Conservation (phyloP, 2,797 vertebrate genomes). For the Pseudochirops cupreus region DNA sequence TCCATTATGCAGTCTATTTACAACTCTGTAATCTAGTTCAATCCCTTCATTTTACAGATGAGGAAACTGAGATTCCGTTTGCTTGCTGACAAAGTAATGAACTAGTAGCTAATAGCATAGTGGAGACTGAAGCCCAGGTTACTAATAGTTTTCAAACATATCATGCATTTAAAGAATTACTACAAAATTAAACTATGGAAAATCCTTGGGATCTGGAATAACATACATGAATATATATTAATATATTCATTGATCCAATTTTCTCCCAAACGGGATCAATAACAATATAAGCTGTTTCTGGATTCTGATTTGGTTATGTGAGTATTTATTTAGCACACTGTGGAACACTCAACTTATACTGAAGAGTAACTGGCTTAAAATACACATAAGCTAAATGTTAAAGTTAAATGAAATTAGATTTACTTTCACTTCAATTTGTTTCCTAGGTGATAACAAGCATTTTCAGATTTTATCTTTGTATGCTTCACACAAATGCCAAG, state of each 20-base stretch:
- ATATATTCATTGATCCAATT: background rate
- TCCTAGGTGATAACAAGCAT: background rate
- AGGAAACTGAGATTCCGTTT: background rate
- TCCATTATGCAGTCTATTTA: background rate
- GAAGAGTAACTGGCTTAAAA: background rate
- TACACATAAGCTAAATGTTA: background rate
- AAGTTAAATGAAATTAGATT: background rate
- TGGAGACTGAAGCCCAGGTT: background rate
- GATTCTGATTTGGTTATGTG: background rate
- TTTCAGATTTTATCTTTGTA: background rate
- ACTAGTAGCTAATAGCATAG: no score
- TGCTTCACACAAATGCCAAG: background rate
- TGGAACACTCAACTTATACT: background rate
- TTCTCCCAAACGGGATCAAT: background rate
- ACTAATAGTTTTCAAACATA: background rate
- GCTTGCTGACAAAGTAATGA: background rate
- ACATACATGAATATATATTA: background rate
- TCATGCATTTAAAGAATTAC: background rate
- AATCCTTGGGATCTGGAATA: background rate
- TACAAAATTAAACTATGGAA: background rate
- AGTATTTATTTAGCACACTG: background rate
- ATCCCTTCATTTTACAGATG: background rate
- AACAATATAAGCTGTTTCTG: background rate
- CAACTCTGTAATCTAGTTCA: background rate
- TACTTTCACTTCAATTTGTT: background rate